Conservation (phyloP, 1,140 invertebrate genomes). For the Zeugodacus cucurbitae region DNA sequence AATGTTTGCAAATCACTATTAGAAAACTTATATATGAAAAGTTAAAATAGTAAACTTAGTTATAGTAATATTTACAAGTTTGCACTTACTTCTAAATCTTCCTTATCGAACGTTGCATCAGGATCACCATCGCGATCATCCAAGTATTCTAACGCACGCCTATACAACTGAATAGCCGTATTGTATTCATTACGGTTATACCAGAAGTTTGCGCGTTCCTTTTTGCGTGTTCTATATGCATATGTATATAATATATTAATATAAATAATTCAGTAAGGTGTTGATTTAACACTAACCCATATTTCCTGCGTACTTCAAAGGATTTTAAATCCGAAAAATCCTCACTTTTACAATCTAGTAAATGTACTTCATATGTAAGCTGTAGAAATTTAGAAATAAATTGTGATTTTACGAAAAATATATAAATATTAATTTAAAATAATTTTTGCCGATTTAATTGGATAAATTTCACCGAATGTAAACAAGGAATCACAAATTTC, state of each 20-base stretch:
- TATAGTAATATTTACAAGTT: not conserved
- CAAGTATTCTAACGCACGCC: constrained; percentile 83
- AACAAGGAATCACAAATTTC: not conserved
- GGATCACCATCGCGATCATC: constrained; percentile 74
- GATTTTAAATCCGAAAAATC: constrained; percentile 73
- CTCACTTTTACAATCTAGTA: constrained; percentile 74
- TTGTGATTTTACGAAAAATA: not conserved
- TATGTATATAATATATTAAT: not conserved
- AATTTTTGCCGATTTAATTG: too few relatives aligned
- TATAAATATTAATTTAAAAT: not conserved
- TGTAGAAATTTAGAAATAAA: constrained; percentile 34
- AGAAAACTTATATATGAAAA: constrained; percentile 58
- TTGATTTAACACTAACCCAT: constrained; percentile 69
- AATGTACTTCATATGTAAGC: constrained; percentile 70
- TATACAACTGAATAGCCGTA: constrained; percentile 85
- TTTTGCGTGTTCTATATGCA: constrained; percentile 76
- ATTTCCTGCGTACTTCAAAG: constrained; percentile 71
- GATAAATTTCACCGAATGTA: too few relatives aligned
- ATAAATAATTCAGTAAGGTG: not conserved
- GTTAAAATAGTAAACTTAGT: not conserved
- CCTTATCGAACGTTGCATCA: constrained; percentile 59
- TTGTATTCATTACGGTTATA: constrained; percentile 81
- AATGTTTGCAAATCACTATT: constrained; percentile 72
- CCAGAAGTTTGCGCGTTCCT: constrained; percentile 89
- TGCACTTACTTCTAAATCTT: constrained; percentile 55